Evolutionary conservation across 1,140 invertebrate genomes (phyloP), one percentile per base, ranked within the genome.

Genomic region (Reticulitermes speratus): DNA sequence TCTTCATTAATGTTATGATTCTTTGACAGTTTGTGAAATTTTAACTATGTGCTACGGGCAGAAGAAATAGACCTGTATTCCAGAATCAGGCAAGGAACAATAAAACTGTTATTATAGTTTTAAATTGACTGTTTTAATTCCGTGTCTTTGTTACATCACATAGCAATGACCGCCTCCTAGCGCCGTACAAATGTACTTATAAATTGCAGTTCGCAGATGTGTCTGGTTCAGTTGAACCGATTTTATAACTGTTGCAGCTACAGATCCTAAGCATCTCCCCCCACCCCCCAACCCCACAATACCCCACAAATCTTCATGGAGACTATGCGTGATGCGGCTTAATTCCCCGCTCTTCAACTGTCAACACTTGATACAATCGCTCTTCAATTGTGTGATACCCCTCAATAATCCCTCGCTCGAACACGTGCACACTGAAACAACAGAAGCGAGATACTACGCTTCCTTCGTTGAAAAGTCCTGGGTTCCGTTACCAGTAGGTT

Each of bases 311-410:
- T 21, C 14, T 55, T 55, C 52, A 55, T 6, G 25, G 65, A 21
- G 25, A n/a, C 65, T 75, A n/a, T 65, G 65, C 65, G 65, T 30
- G 65, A 75, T 75, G 65, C 65, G 65, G 65, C 65, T 75, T 75
- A 75, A 75, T 75, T 75, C 65, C n/a, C 25, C 65, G 65, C 65
- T 75, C 65, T 75, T 75, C 65, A 75, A 75, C 65, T 75, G 65
- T 75, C 65, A 75, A 75, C 65, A 75, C 65, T 75, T 75, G 65
- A 75, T 75, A 75, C 65, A 75, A 75, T 75, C 65, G 65, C 65
- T 75, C 65, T 75, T 75, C 65, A 75, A 75, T 75, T 75, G 65
- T 75, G 9, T 30, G 65, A 75, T 75, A 75, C n/a, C 65, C 65
- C 65, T 75, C 65, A 75, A 75, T 75, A 75, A 75, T 75, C 65